Evolutionary conservation across 2,888 invertebrate species (phyloP).

Genomic region (Lasioglossum lativentre): DNA sequence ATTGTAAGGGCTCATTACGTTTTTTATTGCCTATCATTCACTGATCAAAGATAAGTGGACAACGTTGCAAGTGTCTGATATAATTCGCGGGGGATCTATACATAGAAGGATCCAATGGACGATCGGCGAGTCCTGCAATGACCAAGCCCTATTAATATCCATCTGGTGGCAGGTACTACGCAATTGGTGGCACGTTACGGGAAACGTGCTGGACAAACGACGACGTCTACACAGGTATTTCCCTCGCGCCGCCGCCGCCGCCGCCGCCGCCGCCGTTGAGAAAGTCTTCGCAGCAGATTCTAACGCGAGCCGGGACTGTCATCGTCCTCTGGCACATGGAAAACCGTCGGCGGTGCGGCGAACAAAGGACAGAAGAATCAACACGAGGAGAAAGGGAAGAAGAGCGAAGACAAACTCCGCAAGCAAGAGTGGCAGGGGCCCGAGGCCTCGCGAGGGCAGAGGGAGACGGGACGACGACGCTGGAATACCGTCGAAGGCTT

Average conservation of each 20-base stretch:
- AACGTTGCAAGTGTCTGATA: neutral
- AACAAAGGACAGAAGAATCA: neutral
- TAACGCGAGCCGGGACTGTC: neutral
- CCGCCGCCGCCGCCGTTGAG: too few relatives aligned
- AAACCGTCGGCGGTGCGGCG: slow-evolving; percentile 9
- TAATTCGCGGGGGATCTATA: neutral
- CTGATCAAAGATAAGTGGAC: too few relatives aligned
- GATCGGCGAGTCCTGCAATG: neutral
- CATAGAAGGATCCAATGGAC: neutral
- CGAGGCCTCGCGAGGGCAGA: slow-evolving; percentile 28
- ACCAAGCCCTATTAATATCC: slow-evolving; percentile 13
- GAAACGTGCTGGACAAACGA: slow-evolving; percentile 3
- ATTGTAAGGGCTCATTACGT: neutral
- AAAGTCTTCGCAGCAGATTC: slow-evolving; percentile 2
- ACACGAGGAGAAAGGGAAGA: slow-evolving; percentile 13
- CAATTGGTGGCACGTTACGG: slow-evolving; percentile 20
- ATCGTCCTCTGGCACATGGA: slow-evolving; percentile 1
- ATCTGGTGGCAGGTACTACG: neutral
- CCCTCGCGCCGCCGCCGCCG: slow-evolving; percentile 3
- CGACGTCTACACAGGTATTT: neutral
- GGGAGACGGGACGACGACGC: slow-evolving; percentile 17
- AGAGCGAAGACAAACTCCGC: neutral
- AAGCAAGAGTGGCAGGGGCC: neutral
- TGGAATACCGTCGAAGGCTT: slow-evolving; percentile 66
- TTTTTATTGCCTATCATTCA: neutral